A percentile compares a stretch with the other conserved stretches of the same genome.
phyloP scores from a whole-genome alignment of 2,888 invertebrate species.

The Leptopilina myrica region DNA sequence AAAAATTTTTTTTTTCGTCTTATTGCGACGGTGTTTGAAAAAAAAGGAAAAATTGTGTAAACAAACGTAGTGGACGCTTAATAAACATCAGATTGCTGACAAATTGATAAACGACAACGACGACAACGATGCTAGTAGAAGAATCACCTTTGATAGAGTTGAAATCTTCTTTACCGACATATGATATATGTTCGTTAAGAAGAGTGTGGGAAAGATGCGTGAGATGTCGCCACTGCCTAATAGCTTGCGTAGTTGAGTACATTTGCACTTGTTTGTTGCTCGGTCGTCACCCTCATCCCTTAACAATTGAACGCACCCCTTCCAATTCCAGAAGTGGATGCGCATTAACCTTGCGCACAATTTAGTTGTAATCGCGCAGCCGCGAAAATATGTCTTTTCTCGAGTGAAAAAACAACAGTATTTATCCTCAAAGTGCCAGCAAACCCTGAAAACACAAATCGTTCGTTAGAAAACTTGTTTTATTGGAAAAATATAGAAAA shows the following conservation, averaged over 20 bases:
- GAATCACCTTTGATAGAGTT: not conserved
- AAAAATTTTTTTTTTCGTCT: not conserved
- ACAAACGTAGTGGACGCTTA: not conserved
- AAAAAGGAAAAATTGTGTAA: not conserved
- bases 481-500: not conserved
- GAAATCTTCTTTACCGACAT: not conserved
- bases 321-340: slow-evolving; percentile 57
- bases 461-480: not conserved
- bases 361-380: slow-evolving; percentile 53
- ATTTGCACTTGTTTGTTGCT: slow-evolving; percentile 18
- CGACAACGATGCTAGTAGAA: no score
- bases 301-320: slow-evolving; percentile 45
- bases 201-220: not conserved
- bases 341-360: slow-evolving; percentile 58
- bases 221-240: not conserved
- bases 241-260: slow-evolving; percentile 1
- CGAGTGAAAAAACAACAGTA: not conserved
- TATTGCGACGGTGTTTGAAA: not conserved
- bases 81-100: not conserved
- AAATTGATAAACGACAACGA: no score
- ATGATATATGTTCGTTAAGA: not conserved
- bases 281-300: slow-evolving; percentile 39
- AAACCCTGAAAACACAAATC: not conserved
- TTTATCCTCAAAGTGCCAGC: slow-evolving; percentile 23
- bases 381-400: slow-evolving; percentile 41